These are phyloP conservation scores for Asteroscopus sphinx DNA, from an alignment of 2,888 invertebrate genomes.

Conservation along the genomic window DNA sequence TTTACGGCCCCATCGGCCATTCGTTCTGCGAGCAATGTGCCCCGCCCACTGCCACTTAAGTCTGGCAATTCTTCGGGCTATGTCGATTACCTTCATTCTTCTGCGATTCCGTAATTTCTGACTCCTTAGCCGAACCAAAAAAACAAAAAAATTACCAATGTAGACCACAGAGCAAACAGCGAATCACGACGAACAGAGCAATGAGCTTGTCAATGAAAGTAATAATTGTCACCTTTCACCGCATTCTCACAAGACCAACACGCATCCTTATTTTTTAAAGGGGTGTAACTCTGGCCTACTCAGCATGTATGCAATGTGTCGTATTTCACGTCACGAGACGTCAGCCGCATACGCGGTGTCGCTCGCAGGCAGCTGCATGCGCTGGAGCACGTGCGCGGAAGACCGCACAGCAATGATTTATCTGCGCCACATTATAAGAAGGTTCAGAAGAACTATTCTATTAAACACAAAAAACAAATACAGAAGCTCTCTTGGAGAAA, in stretches of 20 bases:
- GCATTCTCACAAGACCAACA: background rate
- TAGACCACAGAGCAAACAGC: too few relatives aligned
- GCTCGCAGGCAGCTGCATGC: conserved; percentile 41
- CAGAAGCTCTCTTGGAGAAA: background rate
- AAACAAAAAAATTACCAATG: too few relatives aligned
- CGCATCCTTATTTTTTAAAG: background rate
- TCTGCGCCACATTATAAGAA: background rate
- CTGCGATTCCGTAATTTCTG: too few relatives aligned
- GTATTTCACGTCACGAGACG: conserved; percentile 42
- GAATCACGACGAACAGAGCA: too few relatives aligned
- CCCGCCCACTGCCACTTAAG: too few relatives aligned
- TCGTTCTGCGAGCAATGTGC: too few relatives aligned
- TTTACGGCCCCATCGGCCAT: too few relatives aligned
- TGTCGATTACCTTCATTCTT: too few relatives aligned
- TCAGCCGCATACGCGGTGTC: conserved; percentile 23
- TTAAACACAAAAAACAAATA: background rate
- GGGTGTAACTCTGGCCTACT: conserved; percentile 2
- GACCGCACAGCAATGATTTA: conserved; percentile 44
- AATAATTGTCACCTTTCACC: too few relatives aligned
- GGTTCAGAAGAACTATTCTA: conserved; percentile 16
- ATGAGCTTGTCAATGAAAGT: too few relatives aligned
- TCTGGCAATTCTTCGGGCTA: too few relatives aligned
- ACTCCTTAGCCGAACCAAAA: too few relatives aligned
- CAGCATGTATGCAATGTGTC: conserved; percentile 35
- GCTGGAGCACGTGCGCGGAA: conserved; percentile 49